Evolutionary conservation across 2,888 invertebrate species (phyloP), one percentile per base, ranked within the genome.

Genomic region (Spatulosminthurus flaviceps): DNA sequence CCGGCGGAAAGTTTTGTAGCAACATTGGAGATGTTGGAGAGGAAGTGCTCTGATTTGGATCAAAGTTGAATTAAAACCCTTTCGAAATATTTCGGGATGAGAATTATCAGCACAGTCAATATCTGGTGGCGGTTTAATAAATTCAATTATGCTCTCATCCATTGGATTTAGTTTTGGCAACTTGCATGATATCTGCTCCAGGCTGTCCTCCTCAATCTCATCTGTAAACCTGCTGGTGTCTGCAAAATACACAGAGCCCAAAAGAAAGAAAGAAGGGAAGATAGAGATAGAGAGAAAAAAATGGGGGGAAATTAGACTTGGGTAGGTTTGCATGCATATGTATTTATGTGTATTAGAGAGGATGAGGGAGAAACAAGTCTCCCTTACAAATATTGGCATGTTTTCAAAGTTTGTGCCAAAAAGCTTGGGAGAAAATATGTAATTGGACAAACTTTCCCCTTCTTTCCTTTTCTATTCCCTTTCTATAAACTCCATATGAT

Each of bases 121-220:
- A 29, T 64, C 67, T 22, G 82, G 80, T 22, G 84, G 82, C 22
- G 77, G 72, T 75, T 82, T 83, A 60, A 83, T 77, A 75, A 82
- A 83, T 51, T 83, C 81, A 26, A 72, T 77, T 67, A 83, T 82
- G 29, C 79, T 77, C 22, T 78, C 78, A 77, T 82, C 79, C 76
- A 82, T 81, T 41, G 83, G 82, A 67, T 81, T 70, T 28, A 83
- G 70, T 24, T 80, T 74, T 61, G 83, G 83, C 64, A 83, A 82
- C 24, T 80, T 78, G 61, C 83, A 83, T 19, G 73, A 72, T 60
- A 73, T 73, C 16, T 74, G 22, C 74, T 74, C 60, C 51, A 24
- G 24, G 28, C 24, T 26, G 11, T 13, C 60, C 11, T 13, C 69
- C 28, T 69, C 69, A 29, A 28, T 67, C 26, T 69, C 28, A 61